phyloP scores from a whole-genome alignment of 2,113 vertebrate genomes.

The Marcusenius ussheri region DNA sequence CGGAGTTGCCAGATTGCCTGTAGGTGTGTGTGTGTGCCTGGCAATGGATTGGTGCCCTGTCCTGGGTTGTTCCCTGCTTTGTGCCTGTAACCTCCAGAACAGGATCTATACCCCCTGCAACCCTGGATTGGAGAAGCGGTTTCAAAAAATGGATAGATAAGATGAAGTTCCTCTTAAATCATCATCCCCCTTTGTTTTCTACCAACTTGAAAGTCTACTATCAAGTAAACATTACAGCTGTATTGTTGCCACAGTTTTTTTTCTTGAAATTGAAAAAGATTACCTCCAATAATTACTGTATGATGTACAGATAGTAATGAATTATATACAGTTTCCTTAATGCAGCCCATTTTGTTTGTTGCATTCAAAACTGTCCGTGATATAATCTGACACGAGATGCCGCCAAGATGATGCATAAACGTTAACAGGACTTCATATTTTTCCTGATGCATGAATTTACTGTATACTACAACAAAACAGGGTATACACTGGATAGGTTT shows the following conservation, averaged over 20 bases:
- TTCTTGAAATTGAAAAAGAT: background rate
- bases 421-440: background rate
- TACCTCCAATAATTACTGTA: background rate
- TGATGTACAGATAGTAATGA: background rate
- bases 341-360: background rate
- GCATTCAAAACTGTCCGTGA: background rate
- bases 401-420: background rate
- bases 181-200: background rate
- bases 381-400: background rate
- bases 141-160: background rate
- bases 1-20: background rate
- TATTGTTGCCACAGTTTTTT: background rate
- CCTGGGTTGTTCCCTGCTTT: background rate
- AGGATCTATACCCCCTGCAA: no score
- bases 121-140: background rate
- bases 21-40: background rate
- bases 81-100: background rate
- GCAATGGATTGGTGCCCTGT: background rate
- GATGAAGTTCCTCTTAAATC: background rate
- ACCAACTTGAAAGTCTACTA: background rate
- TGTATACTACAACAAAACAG: background rate
- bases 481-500: background rate
- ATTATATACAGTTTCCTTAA: background rate
- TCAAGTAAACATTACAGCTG: background rate
- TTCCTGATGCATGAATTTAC: background rate